A percentile compares a stretch with the other conserved stretches of the same genome.
phyloP scores from a whole-genome alignment of 1,140 invertebrate genomes.

The Drosophila lini region DNA sequence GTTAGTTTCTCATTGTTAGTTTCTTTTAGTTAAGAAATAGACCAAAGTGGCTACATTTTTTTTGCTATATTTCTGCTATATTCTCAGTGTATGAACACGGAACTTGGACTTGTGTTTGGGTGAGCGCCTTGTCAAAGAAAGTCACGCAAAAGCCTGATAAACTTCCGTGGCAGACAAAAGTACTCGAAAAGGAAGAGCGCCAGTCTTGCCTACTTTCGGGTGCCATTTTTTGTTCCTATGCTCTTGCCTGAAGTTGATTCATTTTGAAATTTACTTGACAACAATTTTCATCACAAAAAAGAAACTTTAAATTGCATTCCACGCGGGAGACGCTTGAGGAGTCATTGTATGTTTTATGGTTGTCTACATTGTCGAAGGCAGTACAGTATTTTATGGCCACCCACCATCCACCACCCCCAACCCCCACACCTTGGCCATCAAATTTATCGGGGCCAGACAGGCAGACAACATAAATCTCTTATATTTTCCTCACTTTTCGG shows the following conservation, averaged over 20 bases:
- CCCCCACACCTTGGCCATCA: slow-evolving; percentile 54
- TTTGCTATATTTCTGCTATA: too few species aligned
- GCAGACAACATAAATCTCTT: slow-evolving; percentile 74
- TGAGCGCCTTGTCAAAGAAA: slow-evolving; percentile 70
- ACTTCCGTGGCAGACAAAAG: slow-evolving; percentile 70
- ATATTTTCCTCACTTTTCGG: slow-evolving; percentile 30
- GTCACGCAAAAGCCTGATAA: slow-evolving; percentile 80
- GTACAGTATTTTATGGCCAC: slow-evolving; percentile 68
- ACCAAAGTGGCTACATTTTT: too few species aligned
- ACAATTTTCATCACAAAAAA: slow-evolving; percentile 61
- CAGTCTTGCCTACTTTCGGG: slow-evolving; percentile 67
- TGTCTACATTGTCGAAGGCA: slow-evolving; percentile 50
- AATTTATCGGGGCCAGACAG: slow-evolving; percentile 68
- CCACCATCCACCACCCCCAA: neutral
- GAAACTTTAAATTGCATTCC: slow-evolving; percentile 76
- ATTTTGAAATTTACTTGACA: slow-evolving; percentile 56
- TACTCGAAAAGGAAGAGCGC: slow-evolving; percentile 21
- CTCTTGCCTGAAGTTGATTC: slow-evolving; percentile 48
- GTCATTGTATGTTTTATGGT: slow-evolving; percentile 35
- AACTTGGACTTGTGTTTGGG: slow-evolving; percentile 15
- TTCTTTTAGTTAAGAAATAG: too few species aligned
- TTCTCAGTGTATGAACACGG: neutral
- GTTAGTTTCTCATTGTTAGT: too few species aligned
- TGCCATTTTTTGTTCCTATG: slow-evolving; percentile 11
- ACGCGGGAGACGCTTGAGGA: neutral